These are phyloP conservation scores for Drosophila lowei DNA, from an alignment of 1,140 invertebrate genomes.

Conservation along the genomic window DNA sequence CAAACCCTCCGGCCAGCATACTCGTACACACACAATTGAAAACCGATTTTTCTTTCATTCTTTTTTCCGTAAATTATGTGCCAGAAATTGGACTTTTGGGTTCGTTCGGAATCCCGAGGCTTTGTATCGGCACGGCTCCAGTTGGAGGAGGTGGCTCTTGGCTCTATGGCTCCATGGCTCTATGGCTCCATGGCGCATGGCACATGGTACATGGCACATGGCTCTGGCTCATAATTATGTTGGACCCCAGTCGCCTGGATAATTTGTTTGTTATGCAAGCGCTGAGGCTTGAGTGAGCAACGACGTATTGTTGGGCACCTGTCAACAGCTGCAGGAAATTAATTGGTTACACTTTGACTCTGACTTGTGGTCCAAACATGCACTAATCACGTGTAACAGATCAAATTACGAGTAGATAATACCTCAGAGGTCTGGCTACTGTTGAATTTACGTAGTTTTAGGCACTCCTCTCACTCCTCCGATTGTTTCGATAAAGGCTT, in stretches of 20 bases:
- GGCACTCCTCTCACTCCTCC: too few species aligned
- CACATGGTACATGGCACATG: slow-evolving; percentile 11
- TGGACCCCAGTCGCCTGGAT: slow-evolving; percentile 42
- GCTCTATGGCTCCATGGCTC: not conserved
- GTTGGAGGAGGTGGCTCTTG: not conserved
- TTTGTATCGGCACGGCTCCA: slow-evolving; percentile 40
- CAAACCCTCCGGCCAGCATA: slow-evolving; percentile 18
- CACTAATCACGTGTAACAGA: slow-evolving; percentile 13
- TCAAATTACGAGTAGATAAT: too few species aligned
- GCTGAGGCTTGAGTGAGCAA: slow-evolving; percentile 40
- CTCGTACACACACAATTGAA: slow-evolving; percentile 46
- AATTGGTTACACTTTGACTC: slow-evolving; percentile 35
- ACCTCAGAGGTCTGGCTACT: too few species aligned
- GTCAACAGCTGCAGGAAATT: slow-evolving; percentile 51
- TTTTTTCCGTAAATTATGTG: slow-evolving; percentile 70
- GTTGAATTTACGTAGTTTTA: too few species aligned
- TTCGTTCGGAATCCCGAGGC: slow-evolving; percentile 30
- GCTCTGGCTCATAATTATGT: slow-evolving; percentile 66
- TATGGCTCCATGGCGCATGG: too few species aligned
- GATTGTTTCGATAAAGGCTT: too few species aligned
- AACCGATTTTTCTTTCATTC: slow-evolving; percentile 68
- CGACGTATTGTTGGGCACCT: slow-evolving; percentile 38
- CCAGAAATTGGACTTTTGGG: slow-evolving; percentile 64
- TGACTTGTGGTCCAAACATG: not conserved
- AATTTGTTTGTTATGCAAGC: slow-evolving; percentile 76